These are phyloP conservation scores for Sardina pilchardus DNA, from an alignment of 2,113 vertebrate genomes.

Conservation along the genomic window DNA sequence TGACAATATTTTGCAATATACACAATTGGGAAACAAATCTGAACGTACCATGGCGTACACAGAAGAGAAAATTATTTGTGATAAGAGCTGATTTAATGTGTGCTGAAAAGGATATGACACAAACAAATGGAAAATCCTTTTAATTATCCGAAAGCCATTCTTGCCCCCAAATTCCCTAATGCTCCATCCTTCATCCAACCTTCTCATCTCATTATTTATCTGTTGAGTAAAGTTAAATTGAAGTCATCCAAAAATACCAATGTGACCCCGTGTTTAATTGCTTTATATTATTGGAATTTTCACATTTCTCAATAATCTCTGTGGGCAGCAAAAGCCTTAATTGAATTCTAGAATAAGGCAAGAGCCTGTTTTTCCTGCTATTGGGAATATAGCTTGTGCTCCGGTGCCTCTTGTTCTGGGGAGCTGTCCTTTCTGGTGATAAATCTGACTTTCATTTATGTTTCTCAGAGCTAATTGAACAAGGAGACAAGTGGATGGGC, in stretches of 20 bases:
- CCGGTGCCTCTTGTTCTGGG: conserved; percentile 53
- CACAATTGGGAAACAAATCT: too few species aligned
- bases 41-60: too few species aligned
- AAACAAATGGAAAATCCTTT: background rate
- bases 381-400: conserved; percentile 58
- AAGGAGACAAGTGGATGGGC: background rate
- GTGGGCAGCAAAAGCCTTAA: conserved; percentile 51
- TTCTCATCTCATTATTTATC: conserved; percentile 17
- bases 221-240: conserved; percentile 51
- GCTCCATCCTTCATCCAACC: conserved; percentile 17
- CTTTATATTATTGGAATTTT: conserved; percentile 48
- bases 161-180: conserved; percentile 35
- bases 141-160: conserved; percentile 38
- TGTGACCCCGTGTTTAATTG: conserved; percentile 66
- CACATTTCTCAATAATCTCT: conserved; percentile 46
- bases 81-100: background rate
- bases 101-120: background rate
- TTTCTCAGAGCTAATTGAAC: background rate
- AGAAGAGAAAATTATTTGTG: background rate
- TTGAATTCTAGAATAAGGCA: conserved; percentile 58
- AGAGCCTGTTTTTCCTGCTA: conserved; percentile 18
- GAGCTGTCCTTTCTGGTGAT: conserved; percentile 72
- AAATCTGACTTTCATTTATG: conserved; percentile 59
- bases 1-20: too few species aligned
- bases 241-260: conserved; percentile 60